Evolutionary conservation across 2,113 vertebrate species (phyloP).

Genomic region (Centropus bengalensis): DNA sequence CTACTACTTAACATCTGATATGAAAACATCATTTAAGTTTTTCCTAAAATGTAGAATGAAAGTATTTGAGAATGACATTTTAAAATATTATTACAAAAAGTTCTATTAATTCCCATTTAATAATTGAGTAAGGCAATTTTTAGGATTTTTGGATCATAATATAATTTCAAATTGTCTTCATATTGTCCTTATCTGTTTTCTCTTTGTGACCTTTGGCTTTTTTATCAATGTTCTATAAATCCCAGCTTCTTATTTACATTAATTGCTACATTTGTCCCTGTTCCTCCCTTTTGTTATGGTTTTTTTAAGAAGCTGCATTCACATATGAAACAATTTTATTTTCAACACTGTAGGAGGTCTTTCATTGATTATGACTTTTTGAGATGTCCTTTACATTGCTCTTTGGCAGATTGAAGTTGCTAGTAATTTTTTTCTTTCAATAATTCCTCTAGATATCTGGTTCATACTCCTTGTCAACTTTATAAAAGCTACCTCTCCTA

Average conservation of each 20-base stretch:
- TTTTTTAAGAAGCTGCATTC: neutral
- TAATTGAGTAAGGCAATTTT: neutral
- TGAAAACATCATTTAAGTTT: neutral
- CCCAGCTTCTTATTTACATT: neutral
- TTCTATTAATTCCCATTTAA: neutral
- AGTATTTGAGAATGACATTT: neutral
- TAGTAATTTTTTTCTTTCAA: neutral
- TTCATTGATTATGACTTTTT: neutral
- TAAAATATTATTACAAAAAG: neutral
- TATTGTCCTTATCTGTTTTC: neutral
- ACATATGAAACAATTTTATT: neutral
- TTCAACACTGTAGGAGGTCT: neutral
- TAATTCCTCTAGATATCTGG: neutral
- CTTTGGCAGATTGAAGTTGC: neutral
- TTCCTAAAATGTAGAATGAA: neutral
- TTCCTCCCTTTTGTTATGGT: neutral
- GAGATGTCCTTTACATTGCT: neutral
- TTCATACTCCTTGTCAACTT: neutral
- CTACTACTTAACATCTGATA: constrained; percentile 31
- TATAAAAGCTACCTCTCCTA: neutral
- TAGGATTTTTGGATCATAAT: neutral
- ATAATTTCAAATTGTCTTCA: neutral
- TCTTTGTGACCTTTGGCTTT: neutral
- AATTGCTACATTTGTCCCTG: neutral
- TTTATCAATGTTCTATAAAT: neutral